A percentile compares a stretch with the other conserved stretches of the same genome.
phyloP scores from a whole-genome alignment of 2,113 vertebrate genomes.

The Tetraodon nigroviridis region DNA sequence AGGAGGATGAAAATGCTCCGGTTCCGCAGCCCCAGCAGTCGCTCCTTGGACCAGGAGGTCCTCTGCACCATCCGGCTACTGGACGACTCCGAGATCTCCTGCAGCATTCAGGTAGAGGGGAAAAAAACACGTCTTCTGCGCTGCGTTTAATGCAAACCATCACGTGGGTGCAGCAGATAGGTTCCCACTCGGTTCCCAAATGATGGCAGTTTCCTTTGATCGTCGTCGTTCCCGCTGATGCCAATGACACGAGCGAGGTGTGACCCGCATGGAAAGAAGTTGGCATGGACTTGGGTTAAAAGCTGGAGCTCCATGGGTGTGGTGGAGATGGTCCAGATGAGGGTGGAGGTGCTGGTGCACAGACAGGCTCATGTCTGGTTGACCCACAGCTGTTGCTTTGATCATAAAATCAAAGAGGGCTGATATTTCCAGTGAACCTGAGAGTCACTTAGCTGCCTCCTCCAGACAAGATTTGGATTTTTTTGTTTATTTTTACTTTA shows the following conservation, averaged over 20 bases:
- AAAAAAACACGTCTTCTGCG: conserved; percentile 13
- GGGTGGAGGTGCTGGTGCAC: neutral
- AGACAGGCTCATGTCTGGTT: conserved; percentile 9
- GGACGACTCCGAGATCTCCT: conserved; percentile 91
- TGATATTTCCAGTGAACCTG: no score
- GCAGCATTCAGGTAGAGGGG: conserved; percentile 84
- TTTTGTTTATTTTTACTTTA: no score
- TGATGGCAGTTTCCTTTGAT: neutral
- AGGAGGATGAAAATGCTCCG: conserved; percentile 90
- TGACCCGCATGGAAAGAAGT: conserved; percentile 33
- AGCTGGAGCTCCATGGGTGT: conserved; percentile 47
- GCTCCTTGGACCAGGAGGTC: conserved; percentile 86
- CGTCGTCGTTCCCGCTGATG: neutral
- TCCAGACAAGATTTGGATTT: no score
- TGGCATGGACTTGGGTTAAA: conserved; percentile 47
- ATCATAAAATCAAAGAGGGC: neutral
- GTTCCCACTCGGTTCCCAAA: neutral
- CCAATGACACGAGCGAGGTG: neutral
- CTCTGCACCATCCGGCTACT: conserved; percentile 88
- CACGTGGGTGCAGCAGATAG: conserved; percentile 25
- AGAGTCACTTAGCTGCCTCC: no score
- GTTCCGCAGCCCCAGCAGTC: conserved; percentile 91
- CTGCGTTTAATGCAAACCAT: conserved; percentile 12
- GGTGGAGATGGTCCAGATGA: conserved; percentile 25
- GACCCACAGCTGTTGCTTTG: conserved; percentile 15